These are phyloP conservation scores for Mormyrus iriodes DNA, from an alignment of 2,113 vertebrate genomes.

Conservation along the genomic window DNA sequence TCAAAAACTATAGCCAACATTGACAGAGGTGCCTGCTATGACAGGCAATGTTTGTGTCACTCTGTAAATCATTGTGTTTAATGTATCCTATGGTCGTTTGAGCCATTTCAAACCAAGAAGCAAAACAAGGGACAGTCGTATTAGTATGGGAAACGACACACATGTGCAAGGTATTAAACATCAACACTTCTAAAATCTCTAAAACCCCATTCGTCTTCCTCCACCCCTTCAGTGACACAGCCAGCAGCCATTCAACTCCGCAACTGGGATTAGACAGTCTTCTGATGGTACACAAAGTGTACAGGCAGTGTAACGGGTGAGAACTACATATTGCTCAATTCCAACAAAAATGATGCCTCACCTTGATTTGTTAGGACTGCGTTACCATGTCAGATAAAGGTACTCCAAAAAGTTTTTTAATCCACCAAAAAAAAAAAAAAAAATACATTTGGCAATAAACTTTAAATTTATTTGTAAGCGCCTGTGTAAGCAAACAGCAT, in stretches of 20 bases:
- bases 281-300: neutral
- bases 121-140: neutral
- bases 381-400: neutral
- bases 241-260: neutral
- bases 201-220: neutral
- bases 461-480: slow-evolving; percentile 28
- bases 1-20: neutral
- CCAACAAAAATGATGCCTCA: neutral
- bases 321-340: neutral
- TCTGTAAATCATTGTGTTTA: neutral
- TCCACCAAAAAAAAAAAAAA: slow-evolving; percentile 6
- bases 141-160: neutral
- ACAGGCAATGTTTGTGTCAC: no score
- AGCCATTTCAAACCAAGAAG: neutral
- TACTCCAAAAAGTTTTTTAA: neutral
- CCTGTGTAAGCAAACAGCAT: slow-evolving; percentile 15
- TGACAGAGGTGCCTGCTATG: neutral
- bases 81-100: neutral
- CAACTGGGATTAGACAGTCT: no score
- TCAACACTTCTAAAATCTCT: neutral
- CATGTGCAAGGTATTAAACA: neutral
- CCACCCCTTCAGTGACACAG: neutral
- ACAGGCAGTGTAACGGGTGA: neutral
- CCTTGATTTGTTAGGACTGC: neutral
- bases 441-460: slow-evolving; percentile 40